phyloP scores from a whole-genome alignment of 2,113 vertebrate genomes.

The Pangasianodon gigas region DNA sequence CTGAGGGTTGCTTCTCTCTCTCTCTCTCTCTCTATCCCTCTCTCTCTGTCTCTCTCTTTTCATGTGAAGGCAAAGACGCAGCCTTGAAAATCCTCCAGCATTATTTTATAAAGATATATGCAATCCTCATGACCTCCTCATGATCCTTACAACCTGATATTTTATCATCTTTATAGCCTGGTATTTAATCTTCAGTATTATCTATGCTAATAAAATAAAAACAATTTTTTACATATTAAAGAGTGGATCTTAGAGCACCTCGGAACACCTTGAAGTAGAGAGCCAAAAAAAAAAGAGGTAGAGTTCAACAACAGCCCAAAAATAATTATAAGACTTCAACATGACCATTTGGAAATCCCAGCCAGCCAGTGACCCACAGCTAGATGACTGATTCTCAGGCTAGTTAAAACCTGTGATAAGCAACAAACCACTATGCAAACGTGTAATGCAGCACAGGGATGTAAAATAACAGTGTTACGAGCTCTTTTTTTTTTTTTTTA shows the following conservation, averaged over 20 bases:
- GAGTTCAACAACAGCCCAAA: neutral
- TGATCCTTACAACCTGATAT: neutral
- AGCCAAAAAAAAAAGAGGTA: neutral
- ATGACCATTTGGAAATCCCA: neutral
- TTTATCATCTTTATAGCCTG: neutral
- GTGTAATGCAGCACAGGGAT: neutral
- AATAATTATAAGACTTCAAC: neutral
- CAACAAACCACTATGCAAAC: neutral
- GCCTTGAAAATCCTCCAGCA: neutral
- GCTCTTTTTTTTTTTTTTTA: too few species aligned
- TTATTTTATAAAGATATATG: neutral
- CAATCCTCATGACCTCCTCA: neutral
- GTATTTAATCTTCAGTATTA: neutral
- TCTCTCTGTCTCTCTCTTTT: too few species aligned
- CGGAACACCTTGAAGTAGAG: neutral
- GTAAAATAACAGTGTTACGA: neutral
- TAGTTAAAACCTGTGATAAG: neutral
- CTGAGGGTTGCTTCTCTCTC: too few species aligned
- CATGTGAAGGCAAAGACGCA: neutral
- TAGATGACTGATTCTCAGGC: neutral
- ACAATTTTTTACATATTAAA: neutral
- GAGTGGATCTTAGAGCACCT: neutral
- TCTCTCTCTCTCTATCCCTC: neutral
- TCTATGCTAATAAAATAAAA: neutral
- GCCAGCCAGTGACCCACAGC: neutral